Base-by-base conservation (phyloP, 2,888 invertebrate genomes). In the Latheticus oryzae region DNA sequence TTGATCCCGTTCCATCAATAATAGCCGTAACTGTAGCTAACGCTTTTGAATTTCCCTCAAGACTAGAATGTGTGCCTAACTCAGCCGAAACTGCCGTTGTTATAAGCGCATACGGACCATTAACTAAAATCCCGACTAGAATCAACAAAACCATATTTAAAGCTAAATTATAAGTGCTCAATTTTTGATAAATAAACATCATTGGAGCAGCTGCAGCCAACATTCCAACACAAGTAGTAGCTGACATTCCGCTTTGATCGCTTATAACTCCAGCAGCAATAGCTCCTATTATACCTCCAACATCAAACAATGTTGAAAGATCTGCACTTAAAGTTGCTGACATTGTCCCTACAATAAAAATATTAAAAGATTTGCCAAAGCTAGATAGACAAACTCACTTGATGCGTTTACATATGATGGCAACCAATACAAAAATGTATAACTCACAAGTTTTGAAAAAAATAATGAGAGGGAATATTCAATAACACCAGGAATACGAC, bases 11-110 rank as follows among this genome's bases (percentile, higher is more conserved):
- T 33, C 97, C 97, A 79, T 97, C 97, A 33, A 97, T 97, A 68
- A 97, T 96, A 12, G 97, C 95, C 0, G 97, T 95, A n/a, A 97
- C 97, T 0, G 97, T 97, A 3, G 97, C 96, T 56, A 97, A 78
- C 2, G 97, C 97, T 74, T 89, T 91, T 0, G 93, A 81, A 79
- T 92, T 93, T 1, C 93, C 93, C 43, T 89, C 87, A 48, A 97
- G 81, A 58, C 89, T 89, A 15, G 66, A 67, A 81, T 96, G 95
- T 0, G 93, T 91, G 8, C 97, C 95, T 3, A 97, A 82, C 75
- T 97, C 97, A 0, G 97, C 94, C 48, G 95, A 93, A 23, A 97
- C 97, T 0, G 96, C 95, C 0, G 97, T 97, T 1, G 97, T 97
- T 73, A 97, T 97, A 45, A 97, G 83, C 2, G 96, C 93, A 77